Percentiles rank a stretch among this genome's conserved stretches.
These are phyloP conservation scores for Pelobates fuscus DNA, from an alignment of 2,113 vertebrate species.

Conservation along the genomic window DNA sequence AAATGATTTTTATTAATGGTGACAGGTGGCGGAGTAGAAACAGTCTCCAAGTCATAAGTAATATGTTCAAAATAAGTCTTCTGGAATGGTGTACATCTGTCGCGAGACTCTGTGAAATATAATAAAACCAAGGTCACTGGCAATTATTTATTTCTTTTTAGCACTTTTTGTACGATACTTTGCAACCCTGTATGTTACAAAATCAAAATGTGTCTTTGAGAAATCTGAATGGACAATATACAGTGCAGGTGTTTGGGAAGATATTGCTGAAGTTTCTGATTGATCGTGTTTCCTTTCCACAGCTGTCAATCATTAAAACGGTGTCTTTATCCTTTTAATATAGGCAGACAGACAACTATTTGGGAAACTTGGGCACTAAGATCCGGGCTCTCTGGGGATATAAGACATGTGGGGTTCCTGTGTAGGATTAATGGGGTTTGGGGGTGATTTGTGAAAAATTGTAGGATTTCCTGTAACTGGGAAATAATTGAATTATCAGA, in stretches of 20 bases:
- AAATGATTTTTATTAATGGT: slow-evolving; percentile 56
- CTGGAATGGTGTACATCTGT: slow-evolving; percentile 58
- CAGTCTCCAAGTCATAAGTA: slow-evolving; percentile 35
- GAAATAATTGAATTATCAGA: too few species aligned
- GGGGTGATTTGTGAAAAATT: too few species aligned
- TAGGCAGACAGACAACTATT: too few species aligned
- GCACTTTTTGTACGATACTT: slow-evolving; percentile 53
- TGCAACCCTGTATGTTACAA: slow-evolving; percentile 47
- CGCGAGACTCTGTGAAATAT: slow-evolving; percentile 51
- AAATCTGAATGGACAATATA: slow-evolving; percentile 55
- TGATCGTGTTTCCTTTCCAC: too few species aligned
- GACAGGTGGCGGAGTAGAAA: slow-evolving; percentile 59
- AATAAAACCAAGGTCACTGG: slow-evolving; percentile 55
- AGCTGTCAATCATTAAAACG: too few species aligned
- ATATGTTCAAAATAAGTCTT: slow-evolving; percentile 55
- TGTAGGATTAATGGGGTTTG: too few species aligned
- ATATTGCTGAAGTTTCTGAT: slow-evolving; percentile 55
- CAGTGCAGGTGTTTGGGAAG: slow-evolving; percentile 61
- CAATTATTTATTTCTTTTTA: slow-evolving; percentile 52
- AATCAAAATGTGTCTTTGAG: slow-evolving; percentile 55
- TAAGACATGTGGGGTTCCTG: too few species aligned
- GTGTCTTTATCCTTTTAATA: too few species aligned
- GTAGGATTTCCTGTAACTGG: too few species aligned
- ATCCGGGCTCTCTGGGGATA: too few species aligned
- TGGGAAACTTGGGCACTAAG: too few species aligned